phyloP scores from a whole-genome alignment of 2,797 vertebrate genomes.

The Martes flavigula region DNA sequence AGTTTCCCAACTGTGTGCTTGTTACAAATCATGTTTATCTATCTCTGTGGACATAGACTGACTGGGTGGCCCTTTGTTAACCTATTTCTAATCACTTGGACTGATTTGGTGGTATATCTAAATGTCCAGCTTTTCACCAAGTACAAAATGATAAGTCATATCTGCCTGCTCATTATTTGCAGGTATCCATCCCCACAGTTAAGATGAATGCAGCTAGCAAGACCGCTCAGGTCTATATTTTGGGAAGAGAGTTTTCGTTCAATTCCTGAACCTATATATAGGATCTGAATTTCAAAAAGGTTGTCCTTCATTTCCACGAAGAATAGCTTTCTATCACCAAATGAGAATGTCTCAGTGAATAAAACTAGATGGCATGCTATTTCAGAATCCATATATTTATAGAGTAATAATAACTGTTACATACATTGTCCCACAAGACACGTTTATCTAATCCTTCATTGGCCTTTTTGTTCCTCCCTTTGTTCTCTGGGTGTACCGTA shows the following conservation, averaged over 20 bases:
- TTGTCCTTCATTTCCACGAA: neutral
- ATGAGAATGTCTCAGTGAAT: neutral
- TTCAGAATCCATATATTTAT: neutral
- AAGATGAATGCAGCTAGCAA: neutral
- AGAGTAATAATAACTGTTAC: neutral
- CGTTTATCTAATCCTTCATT: neutral
- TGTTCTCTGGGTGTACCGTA: neutral
- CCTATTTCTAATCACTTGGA: neutral
- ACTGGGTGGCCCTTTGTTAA: neutral
- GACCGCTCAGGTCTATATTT: neutral
- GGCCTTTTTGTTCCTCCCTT: neutral
- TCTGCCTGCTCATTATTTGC: neutral
- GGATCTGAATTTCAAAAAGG: constrained; percentile 29
- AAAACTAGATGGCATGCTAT: neutral
- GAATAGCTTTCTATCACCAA: constrained; percentile 4
- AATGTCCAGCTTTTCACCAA: neutral
- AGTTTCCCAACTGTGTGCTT: neutral
- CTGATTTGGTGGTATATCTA: neutral
- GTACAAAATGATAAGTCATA: neutral
- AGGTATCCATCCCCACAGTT: neutral
- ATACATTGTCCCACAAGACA: neutral
- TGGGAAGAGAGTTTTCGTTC: neutral
- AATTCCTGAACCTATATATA: neutral
- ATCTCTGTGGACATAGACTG: neutral
- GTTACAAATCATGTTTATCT: neutral